phyloP scores from a whole-genome alignment of 1,140 invertebrate species.

The Anthonomus grandis region DNA sequence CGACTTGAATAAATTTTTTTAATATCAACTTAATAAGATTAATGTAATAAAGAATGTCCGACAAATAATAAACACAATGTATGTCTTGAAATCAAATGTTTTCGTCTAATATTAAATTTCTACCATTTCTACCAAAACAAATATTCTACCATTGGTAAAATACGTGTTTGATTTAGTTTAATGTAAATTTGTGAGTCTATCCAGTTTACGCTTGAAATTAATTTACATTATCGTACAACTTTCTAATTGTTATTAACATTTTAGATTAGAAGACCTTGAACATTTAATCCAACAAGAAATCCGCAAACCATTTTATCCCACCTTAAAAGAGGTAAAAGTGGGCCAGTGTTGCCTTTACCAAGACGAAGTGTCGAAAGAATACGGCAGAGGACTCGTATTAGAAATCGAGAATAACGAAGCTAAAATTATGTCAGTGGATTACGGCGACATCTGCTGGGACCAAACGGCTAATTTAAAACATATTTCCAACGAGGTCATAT shows the following conservation, averaged over 20 bases:
- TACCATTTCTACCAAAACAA: too few species aligned
- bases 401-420: conserved; percentile 20
- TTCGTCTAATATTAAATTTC: too few species aligned
- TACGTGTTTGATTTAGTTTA: too few species aligned
- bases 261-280: conserved; percentile 34
- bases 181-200: too few species aligned
- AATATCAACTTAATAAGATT: too few species aligned
- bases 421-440: conserved; percentile 33
- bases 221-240: too few species aligned
- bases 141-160: too few species aligned
- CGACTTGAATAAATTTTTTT: too few species aligned
- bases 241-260: conserved; percentile 13
- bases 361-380: conserved; percentile 24
- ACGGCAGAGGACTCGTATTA: conserved; percentile 22
- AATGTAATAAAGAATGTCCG: too few species aligned
- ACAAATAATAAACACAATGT: too few species aligned
- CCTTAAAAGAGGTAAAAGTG: conserved; percentile 11
- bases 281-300: conserved; percentile 30
- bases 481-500: conserved; percentile 26
- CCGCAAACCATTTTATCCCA: conserved; percentile 29
- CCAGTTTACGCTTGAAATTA: too few species aligned
- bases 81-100: too few species aligned
- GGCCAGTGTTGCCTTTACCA: conserved; percentile 32
- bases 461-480: conserved; percentile 22
- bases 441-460: conserved; percentile 28